These are phyloP conservation scores for Microctenopoma lineatum DNA, from an alignment of 2,797 vertebrate genomes.

Conservation along the genomic window DNA sequence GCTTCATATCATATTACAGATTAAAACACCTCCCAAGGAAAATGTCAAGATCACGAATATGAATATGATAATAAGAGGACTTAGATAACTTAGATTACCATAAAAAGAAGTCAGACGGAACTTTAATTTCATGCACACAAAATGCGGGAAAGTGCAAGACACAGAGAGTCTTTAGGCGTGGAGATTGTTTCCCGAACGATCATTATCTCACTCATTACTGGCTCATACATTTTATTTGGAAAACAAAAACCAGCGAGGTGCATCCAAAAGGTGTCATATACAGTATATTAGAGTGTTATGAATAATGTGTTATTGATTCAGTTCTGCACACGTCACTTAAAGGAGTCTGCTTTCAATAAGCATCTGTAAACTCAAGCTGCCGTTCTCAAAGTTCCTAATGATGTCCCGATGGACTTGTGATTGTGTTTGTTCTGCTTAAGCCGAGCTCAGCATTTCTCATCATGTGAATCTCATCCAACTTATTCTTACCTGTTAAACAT, in stretches of 20 bases:
- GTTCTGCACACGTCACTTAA: slow-evolving; percentile 25
- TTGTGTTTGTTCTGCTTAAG: slow-evolving; percentile 52
- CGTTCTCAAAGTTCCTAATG: slow-evolving; percentile 61
- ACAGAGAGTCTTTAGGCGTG: neutral
- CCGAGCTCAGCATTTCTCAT: slow-evolving; percentile 49
- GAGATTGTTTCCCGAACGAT: slow-evolving; percentile 44
- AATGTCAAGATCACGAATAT: slow-evolving; percentile 35
- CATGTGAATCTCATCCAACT: slow-evolving; percentile 15
- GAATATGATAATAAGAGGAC: slow-evolving; percentile 29
- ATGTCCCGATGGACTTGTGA: slow-evolving; percentile 53
- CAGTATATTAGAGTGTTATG: slow-evolving; percentile 35
- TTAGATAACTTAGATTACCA: slow-evolving; percentile 27
- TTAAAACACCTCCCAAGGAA: slow-evolving; percentile 8
- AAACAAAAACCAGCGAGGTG: slow-evolving; percentile 51
- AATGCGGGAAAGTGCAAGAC: slow-evolving; percentile 8
- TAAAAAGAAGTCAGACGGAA: slow-evolving; percentile 51
- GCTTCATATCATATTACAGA: neutral
- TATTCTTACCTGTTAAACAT: slow-evolving; percentile 19
- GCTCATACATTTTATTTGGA: slow-evolving; percentile 47
- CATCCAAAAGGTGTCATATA: slow-evolving; percentile 51
- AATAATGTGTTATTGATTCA: slow-evolving; percentile 54
- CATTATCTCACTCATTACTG: slow-evolving; percentile 57
- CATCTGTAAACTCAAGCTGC: slow-evolving; percentile 41
- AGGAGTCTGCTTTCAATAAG: slow-evolving; percentile 54
- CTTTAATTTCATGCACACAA: slow-evolving; percentile 43